phyloP scores from a whole-genome alignment of 2,888 invertebrate genomes.

The Dryocosmus kuriphilus region DNA sequence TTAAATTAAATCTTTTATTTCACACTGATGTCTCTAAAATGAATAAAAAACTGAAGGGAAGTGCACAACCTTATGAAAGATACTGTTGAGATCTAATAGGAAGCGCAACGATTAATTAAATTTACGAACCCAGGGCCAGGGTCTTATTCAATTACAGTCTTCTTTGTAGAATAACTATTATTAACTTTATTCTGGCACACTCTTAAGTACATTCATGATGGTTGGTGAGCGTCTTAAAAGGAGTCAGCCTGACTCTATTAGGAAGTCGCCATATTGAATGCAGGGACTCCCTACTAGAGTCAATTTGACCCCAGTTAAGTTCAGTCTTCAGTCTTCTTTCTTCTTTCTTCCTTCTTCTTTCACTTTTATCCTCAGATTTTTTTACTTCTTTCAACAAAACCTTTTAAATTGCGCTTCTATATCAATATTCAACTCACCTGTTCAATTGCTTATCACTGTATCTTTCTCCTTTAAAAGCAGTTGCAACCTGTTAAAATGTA shows the following conservation, averaged over 20 bases:
- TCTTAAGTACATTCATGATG: slow-evolving; percentile 57
- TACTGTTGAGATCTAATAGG: not conserved
- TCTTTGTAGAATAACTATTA: slow-evolving; percentile 51
- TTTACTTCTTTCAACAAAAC: not conserved
- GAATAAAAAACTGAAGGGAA: slow-evolving; percentile 1
- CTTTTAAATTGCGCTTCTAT: not conserved
- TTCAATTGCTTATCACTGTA: not conserved
- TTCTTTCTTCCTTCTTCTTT: slow-evolving; percentile 52
- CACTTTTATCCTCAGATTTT: slow-evolving; percentile 4
- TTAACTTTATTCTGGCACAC: slow-evolving; percentile 50
- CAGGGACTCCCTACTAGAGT: slow-evolving; percentile 99
- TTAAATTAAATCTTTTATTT: slow-evolving; percentile 4
- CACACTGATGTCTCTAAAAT: not conserved
- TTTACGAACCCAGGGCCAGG: not conserved
- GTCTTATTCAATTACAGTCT: slow-evolving; percentile 48
- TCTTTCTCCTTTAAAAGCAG: not conserved
- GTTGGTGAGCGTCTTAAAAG: slow-evolving; percentile 85
- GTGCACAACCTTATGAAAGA: slow-evolving; percentile 1
- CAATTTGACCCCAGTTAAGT: slow-evolving; percentile 95
- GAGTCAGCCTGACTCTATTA: slow-evolving; percentile 99
- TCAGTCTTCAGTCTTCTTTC: slow-evolving; percentile 73
- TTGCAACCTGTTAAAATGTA: not conserved
- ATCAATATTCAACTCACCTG: not conserved
- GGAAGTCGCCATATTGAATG: slow-evolving; percentile 91
- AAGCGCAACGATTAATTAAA: slow-evolving; percentile 1